Percentiles rank a stretch among this genome's conserved stretches.
These are phyloP conservation scores for Parasteatoda lunata DNA, from an alignment of 2,888 invertebrate species.

Conservation along the genomic window DNA sequence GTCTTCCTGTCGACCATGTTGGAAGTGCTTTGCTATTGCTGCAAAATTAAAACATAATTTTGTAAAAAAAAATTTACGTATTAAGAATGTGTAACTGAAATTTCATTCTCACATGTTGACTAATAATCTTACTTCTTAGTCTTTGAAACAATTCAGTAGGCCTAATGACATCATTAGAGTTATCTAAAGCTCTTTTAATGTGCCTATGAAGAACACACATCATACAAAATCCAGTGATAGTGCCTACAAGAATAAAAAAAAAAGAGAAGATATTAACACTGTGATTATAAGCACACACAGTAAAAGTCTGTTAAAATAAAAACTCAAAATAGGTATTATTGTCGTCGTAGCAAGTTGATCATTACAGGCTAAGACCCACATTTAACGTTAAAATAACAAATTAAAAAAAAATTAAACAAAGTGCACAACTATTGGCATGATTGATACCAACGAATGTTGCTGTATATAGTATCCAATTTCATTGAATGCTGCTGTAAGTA, in stretches of 20 bases:
- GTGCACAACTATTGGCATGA: no score
- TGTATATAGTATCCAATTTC: no score
- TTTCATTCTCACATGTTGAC: background rate
- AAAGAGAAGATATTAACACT: background rate
- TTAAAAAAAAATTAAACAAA: no score
- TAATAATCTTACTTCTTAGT: conserved; percentile 80
- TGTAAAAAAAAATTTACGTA: background rate
- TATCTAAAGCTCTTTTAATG: conserved; percentile 72
- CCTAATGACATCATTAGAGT: conserved; percentile 76
- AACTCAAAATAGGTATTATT: background rate
- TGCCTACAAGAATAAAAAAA: conserved; percentile 29
- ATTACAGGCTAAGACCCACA: no score
- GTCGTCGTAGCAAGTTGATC: background rate
- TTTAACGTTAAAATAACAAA: no score
- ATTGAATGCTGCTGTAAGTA: no score
- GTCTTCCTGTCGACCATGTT: conserved; percentile 95
- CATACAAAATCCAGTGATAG: conserved; percentile 74
- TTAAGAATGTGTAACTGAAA: background rate
- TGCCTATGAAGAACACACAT: conserved; percentile 74
- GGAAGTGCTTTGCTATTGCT: conserved; percentile 87
- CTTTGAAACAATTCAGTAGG: conserved; percentile 84
- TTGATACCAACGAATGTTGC: no score
- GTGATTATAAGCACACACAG: background rate
- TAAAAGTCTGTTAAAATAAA: background rate
- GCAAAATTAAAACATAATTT: conserved; percentile 44